A percentile compares a stretch with the other conserved stretches of the same genome.
These are phyloP conservation scores for Athalia cordata DNA, from an alignment of 2,888 invertebrate species.

Conservation along the genomic window DNA sequence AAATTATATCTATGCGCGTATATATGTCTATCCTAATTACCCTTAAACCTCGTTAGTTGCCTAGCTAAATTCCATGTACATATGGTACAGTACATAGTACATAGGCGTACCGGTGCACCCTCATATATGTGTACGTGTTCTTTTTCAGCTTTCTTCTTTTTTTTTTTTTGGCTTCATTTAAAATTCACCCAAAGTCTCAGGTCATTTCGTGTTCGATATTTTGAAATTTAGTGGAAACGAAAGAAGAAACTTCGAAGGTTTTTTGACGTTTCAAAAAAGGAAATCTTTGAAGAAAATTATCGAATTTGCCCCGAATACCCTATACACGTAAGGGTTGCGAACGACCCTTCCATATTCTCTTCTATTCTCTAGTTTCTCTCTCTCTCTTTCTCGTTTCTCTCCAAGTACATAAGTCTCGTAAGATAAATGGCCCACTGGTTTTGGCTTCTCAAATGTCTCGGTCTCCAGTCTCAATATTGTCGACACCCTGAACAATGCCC, in stretches of 20 bases:
- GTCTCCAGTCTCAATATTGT: constrained; percentile 58
- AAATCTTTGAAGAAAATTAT: too few species aligned
- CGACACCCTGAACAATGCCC: constrained; percentile 50
- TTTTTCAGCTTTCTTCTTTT: too few species aligned
- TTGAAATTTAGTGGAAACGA: not conserved
- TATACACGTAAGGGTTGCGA: not conserved
- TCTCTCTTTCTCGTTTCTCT: not conserved
- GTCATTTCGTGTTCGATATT: too few species aligned
- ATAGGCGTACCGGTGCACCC: too few species aligned
- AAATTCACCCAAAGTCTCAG: not conserved
- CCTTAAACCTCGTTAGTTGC: not conserved
- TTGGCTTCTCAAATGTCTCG: constrained; percentile 48
- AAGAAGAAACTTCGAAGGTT: too few species aligned
- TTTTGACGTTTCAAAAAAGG: too few species aligned
- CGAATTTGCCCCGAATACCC: not conserved
- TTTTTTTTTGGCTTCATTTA: constrained; percentile 13
- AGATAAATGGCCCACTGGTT: constrained; percentile 23
- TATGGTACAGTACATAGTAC: too few species aligned
- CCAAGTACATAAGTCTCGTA: not conserved
- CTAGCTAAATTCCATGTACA: too few species aligned
- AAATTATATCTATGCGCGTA: not conserved
- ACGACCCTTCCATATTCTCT: not conserved
- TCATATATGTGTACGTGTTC: too few species aligned
- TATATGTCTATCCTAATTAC: constrained; percentile 17
- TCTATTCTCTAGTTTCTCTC: not conserved